A percentile compares a stretch with the other conserved stretches of the same genome.
Conservation (phyloP, 2,888 invertebrate genomes). For the Spilosoma lubricipeda region DNA sequence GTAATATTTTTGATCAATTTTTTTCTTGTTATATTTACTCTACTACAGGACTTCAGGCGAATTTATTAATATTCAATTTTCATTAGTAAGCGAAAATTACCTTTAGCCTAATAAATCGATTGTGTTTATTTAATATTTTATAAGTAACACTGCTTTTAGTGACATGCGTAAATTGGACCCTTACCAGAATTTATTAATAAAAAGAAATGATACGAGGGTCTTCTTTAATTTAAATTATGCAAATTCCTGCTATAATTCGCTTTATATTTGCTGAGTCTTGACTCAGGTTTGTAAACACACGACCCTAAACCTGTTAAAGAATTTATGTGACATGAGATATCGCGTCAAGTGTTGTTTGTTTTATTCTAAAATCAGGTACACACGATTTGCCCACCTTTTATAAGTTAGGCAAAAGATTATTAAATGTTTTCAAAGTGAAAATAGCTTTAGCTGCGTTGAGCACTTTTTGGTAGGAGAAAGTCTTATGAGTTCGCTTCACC, state of each 20-base stretch:
- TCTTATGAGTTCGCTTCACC: no score
- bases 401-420: neutral
- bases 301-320: conserved; percentile 21
- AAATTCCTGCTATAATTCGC: conserved; percentile 57
- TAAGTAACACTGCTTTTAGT: conserved; percentile 17
- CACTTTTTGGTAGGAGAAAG: no score
- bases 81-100: conserved; percentile 47
- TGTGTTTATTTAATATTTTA: neutral
- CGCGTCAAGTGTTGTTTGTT: neutral
- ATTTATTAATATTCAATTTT: conserved; percentile 25
- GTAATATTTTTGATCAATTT: no score
- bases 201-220: conserved; percentile 37
- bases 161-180: conserved; percentile 28
- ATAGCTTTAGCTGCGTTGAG: no score
- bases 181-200: conserved; percentile 22
- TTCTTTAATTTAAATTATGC: conserved; percentile 53
- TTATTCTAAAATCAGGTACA: neutral
- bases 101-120: neutral
- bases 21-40: neutral
- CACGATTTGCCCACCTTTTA: neutral
- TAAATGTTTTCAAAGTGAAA: no score
- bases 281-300: conserved; percentile 19
- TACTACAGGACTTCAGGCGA: conserved; percentile 7
- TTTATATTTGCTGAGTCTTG: conserved; percentile 54
- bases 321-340: conserved; percentile 15